A percentile compares a stretch with the other conserved stretches of the same genome.
Evolutionary conservation across 2,113 vertebrate genomes (phyloP).

Genomic region (Pluvialis apricaria): DNA sequence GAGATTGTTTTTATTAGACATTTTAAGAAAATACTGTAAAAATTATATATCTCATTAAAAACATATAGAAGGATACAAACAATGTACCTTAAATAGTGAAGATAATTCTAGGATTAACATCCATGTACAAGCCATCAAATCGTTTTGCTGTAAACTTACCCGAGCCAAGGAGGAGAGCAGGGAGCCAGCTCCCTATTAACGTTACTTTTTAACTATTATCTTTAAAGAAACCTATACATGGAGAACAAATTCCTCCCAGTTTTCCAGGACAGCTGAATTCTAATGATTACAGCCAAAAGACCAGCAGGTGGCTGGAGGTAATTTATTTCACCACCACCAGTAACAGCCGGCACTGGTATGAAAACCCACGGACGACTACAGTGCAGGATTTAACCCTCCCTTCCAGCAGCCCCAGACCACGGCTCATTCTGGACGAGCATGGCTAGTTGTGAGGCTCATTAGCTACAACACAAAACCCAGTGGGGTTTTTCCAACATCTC

Average conservation of each 20-base stretch:
- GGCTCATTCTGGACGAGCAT: not conserved
- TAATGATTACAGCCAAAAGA: not conserved
- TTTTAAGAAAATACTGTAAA: not conserved
- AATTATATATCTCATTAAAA: not conserved
- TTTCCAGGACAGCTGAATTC: not conserved
- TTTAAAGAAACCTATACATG: not conserved
- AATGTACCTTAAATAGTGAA: not conserved
- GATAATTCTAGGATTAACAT: not conserved
- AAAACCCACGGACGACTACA: not conserved
- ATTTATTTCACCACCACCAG: not conserved
- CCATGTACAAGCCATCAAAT: rapidly evolving
- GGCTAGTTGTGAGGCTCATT: too few relatives aligned
- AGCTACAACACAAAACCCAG: too few relatives aligned
- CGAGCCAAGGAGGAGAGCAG: not conserved
- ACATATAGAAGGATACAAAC: not conserved
- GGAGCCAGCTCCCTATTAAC: not conserved
- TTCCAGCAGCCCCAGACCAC: not conserved
- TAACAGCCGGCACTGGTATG: rapidly evolving
- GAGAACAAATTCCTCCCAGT: not conserved
- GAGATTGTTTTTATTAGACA: not conserved
- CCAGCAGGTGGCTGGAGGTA: not conserved
- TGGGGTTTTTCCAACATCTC: too few relatives aligned
- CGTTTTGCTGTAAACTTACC: not conserved
- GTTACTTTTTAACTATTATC: not conserved
- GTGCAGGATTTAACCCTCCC: not conserved